Conservation (phyloP, 1,140 invertebrate species). For the Chrysomallon squamiferum region DNA sequence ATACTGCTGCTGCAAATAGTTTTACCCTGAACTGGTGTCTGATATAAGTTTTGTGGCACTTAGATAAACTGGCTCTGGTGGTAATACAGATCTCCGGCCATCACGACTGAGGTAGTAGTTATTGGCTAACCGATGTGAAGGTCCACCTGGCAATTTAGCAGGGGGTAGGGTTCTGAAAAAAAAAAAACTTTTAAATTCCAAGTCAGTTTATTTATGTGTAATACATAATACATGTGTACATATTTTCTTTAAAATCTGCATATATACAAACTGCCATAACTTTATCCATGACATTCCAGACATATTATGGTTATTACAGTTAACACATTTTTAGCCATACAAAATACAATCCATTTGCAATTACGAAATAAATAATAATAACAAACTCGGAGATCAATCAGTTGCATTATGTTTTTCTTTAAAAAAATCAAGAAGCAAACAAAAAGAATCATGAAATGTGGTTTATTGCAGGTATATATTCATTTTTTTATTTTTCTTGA, state of each 20-base stretch:
- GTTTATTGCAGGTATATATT: no score
- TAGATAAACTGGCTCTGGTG: conserved; percentile 69
- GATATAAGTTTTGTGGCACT: neutral
- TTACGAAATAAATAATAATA: neutral
- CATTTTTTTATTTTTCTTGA: no score
- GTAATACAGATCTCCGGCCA: conserved; percentile 74
- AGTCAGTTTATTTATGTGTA: neutral
- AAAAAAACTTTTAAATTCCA: conserved; percentile 2
- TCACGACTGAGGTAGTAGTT: conserved; percentile 85
- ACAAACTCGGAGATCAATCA: no score
- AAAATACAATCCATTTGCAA: neutral
- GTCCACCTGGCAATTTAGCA: conserved; percentile 78
- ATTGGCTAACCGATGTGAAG: conserved; percentile 73
- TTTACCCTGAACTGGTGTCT: conserved; percentile 1
- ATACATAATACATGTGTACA: no score
- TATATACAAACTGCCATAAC: neutral
- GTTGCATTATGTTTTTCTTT: no score
- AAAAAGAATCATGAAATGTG: no score
- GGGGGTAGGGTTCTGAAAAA: conserved; percentile 72
- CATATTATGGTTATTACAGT: neutral
- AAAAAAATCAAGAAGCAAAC: no score
- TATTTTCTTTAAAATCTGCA: no score
- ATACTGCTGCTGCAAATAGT: no score
- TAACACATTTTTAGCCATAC: neutral
- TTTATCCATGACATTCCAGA: neutral